Percentiles rank a stretch among this genome's conserved stretches.
phyloP scores from a whole-genome alignment of 2,113 vertebrate genomes.

The Cygnus buccinator region DNA sequence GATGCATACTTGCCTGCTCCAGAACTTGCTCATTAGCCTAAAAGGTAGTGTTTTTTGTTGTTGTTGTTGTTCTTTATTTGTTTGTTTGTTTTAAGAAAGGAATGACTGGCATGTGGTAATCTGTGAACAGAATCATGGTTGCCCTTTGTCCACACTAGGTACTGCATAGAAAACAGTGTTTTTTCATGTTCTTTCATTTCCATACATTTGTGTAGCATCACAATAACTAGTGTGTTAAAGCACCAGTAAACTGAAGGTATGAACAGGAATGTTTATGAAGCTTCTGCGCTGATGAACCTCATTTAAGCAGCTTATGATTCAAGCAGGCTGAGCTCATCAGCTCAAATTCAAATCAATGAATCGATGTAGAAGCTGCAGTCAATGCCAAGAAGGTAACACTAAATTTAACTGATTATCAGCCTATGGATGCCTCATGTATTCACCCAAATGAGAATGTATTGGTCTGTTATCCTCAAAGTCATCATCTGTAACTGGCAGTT shows the following conservation, averaged over 20 bases:
- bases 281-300: background rate
- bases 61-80: background rate
- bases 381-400: background rate
- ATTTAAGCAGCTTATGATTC: background rate
- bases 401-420: background rate
- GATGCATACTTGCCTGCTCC: background rate
- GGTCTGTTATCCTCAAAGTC: background rate
- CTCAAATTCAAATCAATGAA: background rate
- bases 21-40: background rate
- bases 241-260: background rate
- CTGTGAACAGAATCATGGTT: background rate
- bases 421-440: background rate
- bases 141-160: background rate
- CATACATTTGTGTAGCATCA: background rate
- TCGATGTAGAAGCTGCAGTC: background rate
- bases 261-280: background rate
- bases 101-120: background rate
- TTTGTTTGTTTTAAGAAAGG: too few species aligned
- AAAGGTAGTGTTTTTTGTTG: background rate
- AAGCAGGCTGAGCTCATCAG: background rate
- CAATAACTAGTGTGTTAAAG: background rate
- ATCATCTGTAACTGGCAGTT: background rate
- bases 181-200: background rate
- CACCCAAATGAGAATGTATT: background rate
- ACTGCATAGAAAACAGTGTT: rapidly evolving